Percentiles rank a stretch among this genome's conserved stretches.
Conservation (phyloP, 2,888 invertebrate species). For the Drosophila basisetae region DNA sequence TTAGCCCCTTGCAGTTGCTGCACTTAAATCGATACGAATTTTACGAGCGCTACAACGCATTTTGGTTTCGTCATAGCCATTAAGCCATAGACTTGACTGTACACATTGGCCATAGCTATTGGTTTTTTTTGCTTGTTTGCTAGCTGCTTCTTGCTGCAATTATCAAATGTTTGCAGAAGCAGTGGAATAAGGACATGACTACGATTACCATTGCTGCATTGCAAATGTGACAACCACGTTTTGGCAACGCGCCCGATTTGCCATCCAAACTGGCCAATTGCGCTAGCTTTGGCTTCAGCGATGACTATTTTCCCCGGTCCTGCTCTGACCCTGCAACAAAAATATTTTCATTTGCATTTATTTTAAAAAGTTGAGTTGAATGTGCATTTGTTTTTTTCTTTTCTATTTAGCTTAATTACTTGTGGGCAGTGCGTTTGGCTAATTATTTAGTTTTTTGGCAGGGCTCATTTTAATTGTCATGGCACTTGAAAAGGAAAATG, state of each 20-base stretch:
- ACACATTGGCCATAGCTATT: slow-evolving; percentile 48
- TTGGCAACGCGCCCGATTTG: slow-evolving; percentile 64
- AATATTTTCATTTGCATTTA: slow-evolving; percentile 15
- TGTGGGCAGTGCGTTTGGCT: slow-evolving; percentile 31
- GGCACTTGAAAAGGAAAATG: slow-evolving; percentile 9
- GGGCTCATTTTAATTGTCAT: slow-evolving; percentile 12
- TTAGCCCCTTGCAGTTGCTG: slow-evolving; percentile 35
- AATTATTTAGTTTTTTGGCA: slow-evolving; percentile 40
- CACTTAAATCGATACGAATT: slow-evolving; percentile 63
- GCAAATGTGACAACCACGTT: slow-evolving; percentile 68
- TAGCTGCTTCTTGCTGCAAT: slow-evolving; percentile 41
- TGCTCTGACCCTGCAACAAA: slow-evolving; percentile 17
- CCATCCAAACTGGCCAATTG: slow-evolving; percentile 65
- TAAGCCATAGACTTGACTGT: slow-evolving; percentile 42
- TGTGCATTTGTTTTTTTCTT: slow-evolving; percentile 1
- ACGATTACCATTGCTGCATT: slow-evolving; percentile 58
- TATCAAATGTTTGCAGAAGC: slow-evolving; percentile 61
- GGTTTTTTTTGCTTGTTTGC: slow-evolving; percentile 34
- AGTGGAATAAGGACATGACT: slow-evolving; percentile 48
- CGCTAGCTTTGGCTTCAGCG: slow-evolving; percentile 15
- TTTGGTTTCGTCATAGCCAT: slow-evolving; percentile 68
- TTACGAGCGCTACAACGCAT: slow-evolving; percentile 43
- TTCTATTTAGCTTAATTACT: slow-evolving; percentile 14
- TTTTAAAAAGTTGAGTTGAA: slow-evolving; percentile 10
- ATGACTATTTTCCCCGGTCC: background rate